Percentiles rank a stretch among this genome's conserved stretches.
These are phyloP conservation scores for Sinocyclocheilus maitianheensis DNA, from an alignment of 2,113 vertebrate species.

Conservation along the genomic window DNA sequence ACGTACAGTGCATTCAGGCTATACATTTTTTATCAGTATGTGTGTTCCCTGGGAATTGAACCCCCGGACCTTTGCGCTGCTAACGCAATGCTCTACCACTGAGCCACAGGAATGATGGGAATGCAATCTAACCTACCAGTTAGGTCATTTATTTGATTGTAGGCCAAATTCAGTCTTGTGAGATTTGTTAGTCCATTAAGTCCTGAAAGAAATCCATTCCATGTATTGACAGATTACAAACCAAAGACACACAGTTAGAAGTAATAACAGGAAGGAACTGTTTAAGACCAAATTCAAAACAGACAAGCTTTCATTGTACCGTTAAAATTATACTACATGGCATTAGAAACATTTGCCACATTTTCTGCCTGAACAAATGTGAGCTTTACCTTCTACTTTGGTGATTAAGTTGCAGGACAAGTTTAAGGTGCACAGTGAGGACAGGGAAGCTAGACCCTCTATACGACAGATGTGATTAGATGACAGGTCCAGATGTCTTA, in stretches of 20 bases:
- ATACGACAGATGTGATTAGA: slow-evolving; percentile 88
- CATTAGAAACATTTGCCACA: slow-evolving; percentile 22
- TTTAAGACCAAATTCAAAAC: neutral
- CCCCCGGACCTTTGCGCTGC: too few species aligned
- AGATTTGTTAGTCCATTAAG: slow-evolving; percentile 88
- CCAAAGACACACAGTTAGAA: neutral
- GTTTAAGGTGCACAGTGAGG: slow-evolving; percentile 84
- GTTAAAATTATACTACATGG: neutral
- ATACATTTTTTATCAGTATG: too few species aligned
- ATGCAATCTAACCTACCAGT: slow-evolving; percentile 81
- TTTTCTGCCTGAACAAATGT: neutral
- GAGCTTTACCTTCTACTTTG: slow-evolving; percentile 84
- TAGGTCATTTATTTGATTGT: slow-evolving; percentile 89
- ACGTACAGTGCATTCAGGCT: too few species aligned
- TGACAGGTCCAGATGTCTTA: slow-evolving; percentile 90
- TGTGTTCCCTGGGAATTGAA: too few species aligned
- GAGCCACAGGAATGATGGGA: neutral
- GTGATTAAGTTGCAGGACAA: slow-evolving; percentile 91
- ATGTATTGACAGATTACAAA: neutral
- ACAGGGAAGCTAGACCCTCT: slow-evolving; percentile 83
- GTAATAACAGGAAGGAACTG: neutral
- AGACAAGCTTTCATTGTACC: neutral
- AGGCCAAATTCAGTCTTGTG: slow-evolving; percentile 87
- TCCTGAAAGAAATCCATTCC: slow-evolving; percentile 70
- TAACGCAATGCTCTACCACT: too few species aligned